phyloP scores from a whole-genome alignment of 2,797 vertebrate genomes.

The Halcyon chelicuti region DNA sequence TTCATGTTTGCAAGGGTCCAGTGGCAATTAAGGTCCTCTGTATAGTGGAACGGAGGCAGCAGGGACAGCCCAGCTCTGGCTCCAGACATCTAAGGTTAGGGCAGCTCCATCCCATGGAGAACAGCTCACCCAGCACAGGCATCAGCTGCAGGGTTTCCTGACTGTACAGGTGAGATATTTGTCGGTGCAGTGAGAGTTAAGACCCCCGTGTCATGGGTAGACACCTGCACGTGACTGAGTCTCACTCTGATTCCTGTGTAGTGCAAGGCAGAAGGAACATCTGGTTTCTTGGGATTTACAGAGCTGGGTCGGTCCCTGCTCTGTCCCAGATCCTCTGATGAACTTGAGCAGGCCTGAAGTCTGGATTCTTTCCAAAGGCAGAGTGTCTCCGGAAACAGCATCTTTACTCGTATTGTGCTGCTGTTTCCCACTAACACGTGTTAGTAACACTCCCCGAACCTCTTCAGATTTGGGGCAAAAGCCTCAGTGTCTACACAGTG shows the following conservation, averaged over 20 bases:
- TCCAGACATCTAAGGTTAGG: not conserved
- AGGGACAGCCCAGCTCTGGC: not conserved
- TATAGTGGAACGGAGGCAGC: not conserved
- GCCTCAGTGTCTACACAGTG: not conserved
- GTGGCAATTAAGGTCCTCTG: not conserved
- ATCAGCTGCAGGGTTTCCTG: not conserved
- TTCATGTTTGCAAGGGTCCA: not conserved
- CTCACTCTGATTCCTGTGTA: not conserved
- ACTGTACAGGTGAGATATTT: not conserved
- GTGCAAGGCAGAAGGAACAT: not conserved
- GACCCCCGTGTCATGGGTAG: not conserved
- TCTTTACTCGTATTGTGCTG: not conserved
- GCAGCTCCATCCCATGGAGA: not conserved
- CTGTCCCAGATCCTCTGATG: not conserved
- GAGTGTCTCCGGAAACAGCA: not conserved
- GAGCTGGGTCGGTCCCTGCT: not conserved
- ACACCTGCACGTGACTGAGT: not conserved
- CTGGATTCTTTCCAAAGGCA: not conserved
- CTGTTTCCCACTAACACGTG: not conserved
- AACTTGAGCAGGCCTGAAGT: not conserved
- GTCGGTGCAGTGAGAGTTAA: not conserved
- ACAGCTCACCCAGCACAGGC: not conserved
- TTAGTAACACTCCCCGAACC: fast-evolving
- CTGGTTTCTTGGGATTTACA: not conserved
- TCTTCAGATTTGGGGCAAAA: not conserved